Base-by-base conservation (phyloP, 2,888 invertebrate genomes). In the Listrodromus nycthemerus region DNA sequence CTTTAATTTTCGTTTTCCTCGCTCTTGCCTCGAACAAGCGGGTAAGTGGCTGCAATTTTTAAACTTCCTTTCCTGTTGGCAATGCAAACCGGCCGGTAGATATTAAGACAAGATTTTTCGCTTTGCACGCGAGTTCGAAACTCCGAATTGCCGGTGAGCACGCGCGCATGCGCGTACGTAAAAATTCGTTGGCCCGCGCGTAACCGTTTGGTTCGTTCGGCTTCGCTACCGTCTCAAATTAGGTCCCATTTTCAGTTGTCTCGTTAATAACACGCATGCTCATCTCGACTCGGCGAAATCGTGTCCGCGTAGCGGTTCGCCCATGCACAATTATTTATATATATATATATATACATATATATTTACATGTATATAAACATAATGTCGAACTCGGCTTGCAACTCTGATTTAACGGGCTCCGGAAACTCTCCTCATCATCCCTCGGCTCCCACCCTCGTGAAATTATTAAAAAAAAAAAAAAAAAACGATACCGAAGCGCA, bases 231-330 rank as follows among this genome's bases (percentile, higher is more conserved):
- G 30, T 63, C 63, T 52, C 52, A 84, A 84, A 84, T 84, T 80
- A 80, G 52, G 61, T 78, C 80, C 70, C 67, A 84, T 84, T 86
- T 82, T 82, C 13, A 67, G 78, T 80, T 82, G 82, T 84, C 79
- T 81, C 58, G 81, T 84, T 86, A 86, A 86, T 84, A 82, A 84
- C 84, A 69, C 74, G 65, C 74, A 74, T 65, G 71, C 71, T 69
- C 69, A 65, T 80, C 61, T 50, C 70, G 41, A 24, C 71, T 76
- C 55, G 80, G 75, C 66, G 58, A 76, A 33, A 76, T 58, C 71
- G 75, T 65, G 33, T 52, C 37, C 63, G 30, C 45, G 5, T n/a
- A 69, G 24, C 24, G 65, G 30, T 63, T 45, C n/a, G 55, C 37
- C 16, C 30, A 13, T 52, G 7, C 45, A 16, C 41, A 69, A 37